These are phyloP conservation scores for Eueides isabella DNA, from an alignment of 1,140 invertebrate species.

Conservation along the genomic window DNA sequence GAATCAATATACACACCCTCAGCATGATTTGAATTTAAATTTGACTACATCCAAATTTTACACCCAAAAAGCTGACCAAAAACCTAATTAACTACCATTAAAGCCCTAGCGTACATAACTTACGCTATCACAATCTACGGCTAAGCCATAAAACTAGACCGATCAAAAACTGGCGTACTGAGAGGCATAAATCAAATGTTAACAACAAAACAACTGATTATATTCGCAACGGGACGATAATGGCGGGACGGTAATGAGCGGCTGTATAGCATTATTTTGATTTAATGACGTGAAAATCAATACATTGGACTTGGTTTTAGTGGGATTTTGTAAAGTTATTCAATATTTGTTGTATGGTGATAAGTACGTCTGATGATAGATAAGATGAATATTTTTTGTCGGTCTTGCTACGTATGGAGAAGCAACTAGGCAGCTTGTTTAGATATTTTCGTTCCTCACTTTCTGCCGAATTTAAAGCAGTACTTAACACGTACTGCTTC, in stretches of 20 bases:
- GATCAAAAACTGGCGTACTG: conserved; percentile 53
- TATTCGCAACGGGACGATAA: conserved; percentile 51
- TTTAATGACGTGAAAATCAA: conserved; percentile 45
- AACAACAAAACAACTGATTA: conserved; percentile 52
- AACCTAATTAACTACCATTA: neutral
- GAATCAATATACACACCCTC: too few relatives aligned
- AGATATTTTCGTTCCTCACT: too few relatives aligned
- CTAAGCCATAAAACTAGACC: conserved; percentile 51
- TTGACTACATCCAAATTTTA: too few relatives aligned
- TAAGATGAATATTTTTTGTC: neutral
- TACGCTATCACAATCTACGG: conserved; percentile 29
- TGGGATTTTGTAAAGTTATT: neutral
- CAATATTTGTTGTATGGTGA: neutral
- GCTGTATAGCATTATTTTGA: conserved; percentile 41
- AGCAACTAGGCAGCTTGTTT: too few relatives aligned
- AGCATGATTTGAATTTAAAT: too few relatives aligned
- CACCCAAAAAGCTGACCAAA: neutral
- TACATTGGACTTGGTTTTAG: conserved; percentile 8
- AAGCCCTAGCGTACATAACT: conserved; percentile 17
- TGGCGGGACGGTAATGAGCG: conserved; percentile 41
- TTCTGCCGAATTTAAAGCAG: too few relatives aligned
- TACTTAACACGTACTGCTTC: too few relatives aligned
- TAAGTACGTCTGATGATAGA: neutral
- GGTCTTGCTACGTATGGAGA: neutral
- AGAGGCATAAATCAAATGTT: conserved; percentile 52